These are phyloP conservation scores for Montipora sp. DNA, from an alignment of 64 coral and sea anemone genomes.

Conservation along the genomic window DNA sequence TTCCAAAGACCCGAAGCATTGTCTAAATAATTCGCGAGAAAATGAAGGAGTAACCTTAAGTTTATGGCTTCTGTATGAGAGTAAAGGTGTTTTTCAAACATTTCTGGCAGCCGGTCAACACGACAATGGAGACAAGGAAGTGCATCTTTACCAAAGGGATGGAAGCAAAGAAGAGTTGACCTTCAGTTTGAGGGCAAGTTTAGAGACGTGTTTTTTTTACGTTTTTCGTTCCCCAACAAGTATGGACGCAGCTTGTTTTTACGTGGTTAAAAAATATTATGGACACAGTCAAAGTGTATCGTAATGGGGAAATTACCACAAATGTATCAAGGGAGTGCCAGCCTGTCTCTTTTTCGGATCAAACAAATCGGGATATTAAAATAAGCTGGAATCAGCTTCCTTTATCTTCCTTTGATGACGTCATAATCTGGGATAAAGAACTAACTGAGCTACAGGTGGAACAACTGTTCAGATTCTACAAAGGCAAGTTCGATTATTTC, in stretches of 20 bases:
- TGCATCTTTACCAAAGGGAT: neutral
- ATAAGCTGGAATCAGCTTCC: neutral
- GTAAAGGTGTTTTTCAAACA: neutral
- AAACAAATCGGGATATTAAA: neutral
- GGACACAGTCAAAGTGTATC: neutral
- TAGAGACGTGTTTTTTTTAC: neutral
- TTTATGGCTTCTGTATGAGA: neutral
- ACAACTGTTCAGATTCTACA: constrained; percentile 17
- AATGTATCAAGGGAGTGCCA: neutral
- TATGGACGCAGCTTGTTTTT: constrained; percentile 39
- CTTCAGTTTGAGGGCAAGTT: neutral
- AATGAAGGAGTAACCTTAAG: neutral
- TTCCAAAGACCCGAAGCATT: neutral
- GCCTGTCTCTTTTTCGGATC: neutral
- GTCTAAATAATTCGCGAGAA: neutral
- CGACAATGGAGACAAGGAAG: neutral
- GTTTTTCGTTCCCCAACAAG: neutral
- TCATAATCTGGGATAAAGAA: constrained; percentile 14
- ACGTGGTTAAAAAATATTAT: neutral
- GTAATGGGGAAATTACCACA: neutral
- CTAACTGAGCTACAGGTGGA: neutral
- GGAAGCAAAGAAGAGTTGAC: neutral
- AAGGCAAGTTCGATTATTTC: constrained; percentile 4
- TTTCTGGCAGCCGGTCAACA: neutral
- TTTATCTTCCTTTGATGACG: constrained; percentile 19